Conservation (phyloP, 2,797 vertebrate species). For the Merluccius polli region DNA sequence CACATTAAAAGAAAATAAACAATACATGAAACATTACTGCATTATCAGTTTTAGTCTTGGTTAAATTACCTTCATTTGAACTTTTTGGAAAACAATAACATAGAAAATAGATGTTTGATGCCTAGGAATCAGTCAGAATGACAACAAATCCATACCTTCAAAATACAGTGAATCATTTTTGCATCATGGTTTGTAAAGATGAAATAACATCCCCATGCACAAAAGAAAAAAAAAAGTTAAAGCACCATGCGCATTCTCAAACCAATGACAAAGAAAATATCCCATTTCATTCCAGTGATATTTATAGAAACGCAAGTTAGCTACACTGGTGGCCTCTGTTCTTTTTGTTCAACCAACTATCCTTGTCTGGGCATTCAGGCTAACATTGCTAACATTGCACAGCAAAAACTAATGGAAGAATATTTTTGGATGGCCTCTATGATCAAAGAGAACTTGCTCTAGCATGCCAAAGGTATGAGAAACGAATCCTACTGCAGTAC, state of each 20-base stretch:
- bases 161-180: too few relatives aligned
- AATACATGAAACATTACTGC: slow-evolving; percentile 2
- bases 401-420: neutral
- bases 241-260: neutral
- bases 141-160: neutral
- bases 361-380: neutral
- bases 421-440: slow-evolving; percentile 27
- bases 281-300: too few relatives aligned
- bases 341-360: neutral
- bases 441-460: slow-evolving; percentile 37
- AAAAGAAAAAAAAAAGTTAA: too few relatives aligned
- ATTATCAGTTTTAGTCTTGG: slow-evolving; percentile 40
- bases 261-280: neutral
- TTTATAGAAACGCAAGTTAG: too few relatives aligned
- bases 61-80: slow-evolving; percentile 17
- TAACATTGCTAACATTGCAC: neutral
- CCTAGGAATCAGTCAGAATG: neutral
- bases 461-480: slow-evolving; percentile 15
- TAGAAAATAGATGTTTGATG: neutral
- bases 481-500: slow-evolving; percentile 13
- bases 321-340: too few relatives aligned
- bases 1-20: slow-evolving; percentile 15
- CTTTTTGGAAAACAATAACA: neutral
- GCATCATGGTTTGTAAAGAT: too few relatives aligned
- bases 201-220: neutral